These are phyloP conservation scores for Heliconius sara DNA, from an alignment of 2,888 invertebrate genomes.

Conservation along the genomic window DNA sequence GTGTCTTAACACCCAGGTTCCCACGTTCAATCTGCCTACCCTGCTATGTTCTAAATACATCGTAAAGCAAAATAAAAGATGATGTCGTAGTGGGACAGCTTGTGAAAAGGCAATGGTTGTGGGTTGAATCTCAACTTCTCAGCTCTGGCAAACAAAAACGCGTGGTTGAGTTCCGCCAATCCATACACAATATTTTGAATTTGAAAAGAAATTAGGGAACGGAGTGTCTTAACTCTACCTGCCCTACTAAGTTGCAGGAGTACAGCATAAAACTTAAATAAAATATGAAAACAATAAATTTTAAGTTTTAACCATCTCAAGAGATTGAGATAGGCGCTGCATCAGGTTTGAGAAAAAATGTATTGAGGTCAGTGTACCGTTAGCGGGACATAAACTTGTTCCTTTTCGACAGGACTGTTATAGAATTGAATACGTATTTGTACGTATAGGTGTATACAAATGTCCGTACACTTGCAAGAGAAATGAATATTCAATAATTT, in stretches of 20 bases:
- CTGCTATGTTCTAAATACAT: not conserved
- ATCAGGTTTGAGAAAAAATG: conserved; percentile 50
- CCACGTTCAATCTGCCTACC: too few species aligned
- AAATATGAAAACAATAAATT: conserved; percentile 29
- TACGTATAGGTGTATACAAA: not conserved
- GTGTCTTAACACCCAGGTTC: too few species aligned
- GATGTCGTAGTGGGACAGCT: not conserved
- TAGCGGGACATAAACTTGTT: conserved; percentile 55
- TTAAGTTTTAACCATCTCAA: conserved; percentile 39
- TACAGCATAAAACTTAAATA: not conserved
- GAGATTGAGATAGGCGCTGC: conserved; percentile 43
- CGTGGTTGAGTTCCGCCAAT: not conserved
- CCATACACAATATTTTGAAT: not conserved
- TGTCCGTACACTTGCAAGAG: not conserved
- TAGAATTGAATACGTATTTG: not conserved
- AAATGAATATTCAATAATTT: not conserved
- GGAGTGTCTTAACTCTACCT: not conserved
- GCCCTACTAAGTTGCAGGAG: not conserved
- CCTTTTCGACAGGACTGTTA: conserved; percentile 54
- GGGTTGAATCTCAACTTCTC: too few species aligned
- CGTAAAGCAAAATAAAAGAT: too few species aligned
- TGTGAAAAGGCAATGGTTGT: too few species aligned
- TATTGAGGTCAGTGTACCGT: conserved; percentile 56
- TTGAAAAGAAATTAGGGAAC: not conserved
- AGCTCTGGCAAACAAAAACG: too few species aligned